A percentile compares a stretch with the other conserved stretches of the same genome.
Conservation (phyloP, 2,113 vertebrate species). For the Falcunculus frontatus region DNA sequence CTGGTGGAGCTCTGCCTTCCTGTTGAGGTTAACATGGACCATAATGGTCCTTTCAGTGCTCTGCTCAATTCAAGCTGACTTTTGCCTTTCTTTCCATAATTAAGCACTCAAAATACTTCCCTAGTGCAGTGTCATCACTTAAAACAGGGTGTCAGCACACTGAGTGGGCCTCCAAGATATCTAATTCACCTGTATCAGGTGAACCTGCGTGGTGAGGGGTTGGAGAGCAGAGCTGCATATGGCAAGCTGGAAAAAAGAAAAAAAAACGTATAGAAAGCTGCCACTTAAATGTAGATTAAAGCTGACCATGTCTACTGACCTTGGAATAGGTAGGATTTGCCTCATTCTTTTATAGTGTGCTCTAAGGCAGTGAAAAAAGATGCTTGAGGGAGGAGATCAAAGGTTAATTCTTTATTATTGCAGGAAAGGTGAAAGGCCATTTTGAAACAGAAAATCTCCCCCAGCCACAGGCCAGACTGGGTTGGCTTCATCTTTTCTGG, state of each 20-base stretch:
- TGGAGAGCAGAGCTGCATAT: not conserved
- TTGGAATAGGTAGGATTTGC: not conserved
- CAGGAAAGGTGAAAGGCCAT: not conserved
- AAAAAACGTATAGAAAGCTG: no score
- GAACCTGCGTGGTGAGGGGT: not conserved
- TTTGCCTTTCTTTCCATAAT: not conserved
- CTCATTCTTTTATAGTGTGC: not conserved
- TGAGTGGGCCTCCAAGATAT: not conserved
- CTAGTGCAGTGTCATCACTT: not conserved
- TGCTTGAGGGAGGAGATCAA: not conserved
- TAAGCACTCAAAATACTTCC: not conserved
- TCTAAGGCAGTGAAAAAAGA: not conserved
- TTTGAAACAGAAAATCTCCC: slow-evolving; percentile 5
- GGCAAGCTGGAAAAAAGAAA: not conserved
- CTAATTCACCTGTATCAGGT: not conserved
- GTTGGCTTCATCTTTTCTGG: slow-evolving; percentile 14
- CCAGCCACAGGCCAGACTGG: not conserved
- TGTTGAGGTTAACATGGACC: not conserved
- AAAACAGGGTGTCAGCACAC: not conserved
- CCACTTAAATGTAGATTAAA: not conserved
- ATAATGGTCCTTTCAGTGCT: not conserved
- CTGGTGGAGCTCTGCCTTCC: not conserved
- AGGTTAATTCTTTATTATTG: slow-evolving; percentile 33
- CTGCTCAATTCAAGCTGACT: not conserved
- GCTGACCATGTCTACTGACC: not conserved